Evolutionary conservation across 2,888 invertebrate genomes (phyloP).

Genomic region (Ecliptopera silaceata): DNA sequence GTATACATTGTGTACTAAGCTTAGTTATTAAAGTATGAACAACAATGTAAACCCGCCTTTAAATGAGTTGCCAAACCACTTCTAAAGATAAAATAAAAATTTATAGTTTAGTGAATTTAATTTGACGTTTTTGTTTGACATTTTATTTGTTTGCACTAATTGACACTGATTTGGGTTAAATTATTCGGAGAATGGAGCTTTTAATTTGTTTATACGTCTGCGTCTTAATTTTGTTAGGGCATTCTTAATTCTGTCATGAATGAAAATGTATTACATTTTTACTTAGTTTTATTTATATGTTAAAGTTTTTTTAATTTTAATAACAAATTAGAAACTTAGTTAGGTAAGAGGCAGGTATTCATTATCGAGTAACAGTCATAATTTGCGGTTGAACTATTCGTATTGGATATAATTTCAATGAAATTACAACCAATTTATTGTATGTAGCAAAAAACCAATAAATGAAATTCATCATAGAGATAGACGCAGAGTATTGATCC

Average conservation of each 20-base stretch:
- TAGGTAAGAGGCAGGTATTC: no score
- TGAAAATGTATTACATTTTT: not conserved
- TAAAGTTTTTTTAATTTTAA: not conserved
- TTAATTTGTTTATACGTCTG: conserved; percentile 18
- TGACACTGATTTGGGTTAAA: conserved; percentile 22
- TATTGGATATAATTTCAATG: no score
- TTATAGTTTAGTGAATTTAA: conserved; percentile 25
- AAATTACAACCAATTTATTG: no score
- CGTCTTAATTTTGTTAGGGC: conserved; percentile 8
- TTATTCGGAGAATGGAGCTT: conserved; percentile 9
- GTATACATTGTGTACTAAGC: no score
- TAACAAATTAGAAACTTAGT: not conserved
- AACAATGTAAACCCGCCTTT: conserved; percentile 4
- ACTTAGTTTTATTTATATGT: not conserved
- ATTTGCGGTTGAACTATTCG: no score
- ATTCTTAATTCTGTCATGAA: conserved; percentile 9
- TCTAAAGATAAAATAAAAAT: conserved; percentile 50
- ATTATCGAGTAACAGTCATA: no score
- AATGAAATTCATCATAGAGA: no score
- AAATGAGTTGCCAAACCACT: conserved; percentile 3
- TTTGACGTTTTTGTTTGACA: conserved; percentile 34
- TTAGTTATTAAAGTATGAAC: not conserved
- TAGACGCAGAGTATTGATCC: no score
- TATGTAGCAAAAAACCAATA: no score
- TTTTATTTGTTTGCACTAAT: conserved; percentile 35